phyloP scores from a whole-genome alignment of 2,888 invertebrate species.

The Lepidocyrtoides sp. region DNA sequence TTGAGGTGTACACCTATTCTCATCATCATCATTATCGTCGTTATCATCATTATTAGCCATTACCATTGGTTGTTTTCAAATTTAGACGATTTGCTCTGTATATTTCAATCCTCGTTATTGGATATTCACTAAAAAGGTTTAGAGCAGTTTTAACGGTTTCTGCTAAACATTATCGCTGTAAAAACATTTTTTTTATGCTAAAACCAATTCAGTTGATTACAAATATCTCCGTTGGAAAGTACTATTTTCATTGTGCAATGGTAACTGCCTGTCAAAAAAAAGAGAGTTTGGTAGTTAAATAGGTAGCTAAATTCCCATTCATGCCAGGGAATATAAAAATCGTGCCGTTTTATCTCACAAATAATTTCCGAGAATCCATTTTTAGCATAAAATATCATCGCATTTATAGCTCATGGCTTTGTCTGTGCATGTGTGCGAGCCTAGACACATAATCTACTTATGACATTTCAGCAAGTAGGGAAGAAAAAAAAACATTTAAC shows the following conservation, averaged over 20 bases:
- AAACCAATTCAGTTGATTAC: no score
- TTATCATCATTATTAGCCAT: background rate
- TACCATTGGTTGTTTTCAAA: background rate
- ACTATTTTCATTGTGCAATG: no score
- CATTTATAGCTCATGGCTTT: background rate
- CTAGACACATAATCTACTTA: conserved; percentile 67
- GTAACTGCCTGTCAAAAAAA: background rate
- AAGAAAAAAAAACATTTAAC: conserved; percentile 70
- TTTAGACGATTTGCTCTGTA: background rate
- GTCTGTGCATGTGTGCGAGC: conserved; percentile 5
- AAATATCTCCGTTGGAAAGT: background rate
- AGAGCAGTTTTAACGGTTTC: no score
- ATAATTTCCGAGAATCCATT: conserved; percentile 74
- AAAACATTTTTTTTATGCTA: no score
- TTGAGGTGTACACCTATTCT: conserved; percentile 23
- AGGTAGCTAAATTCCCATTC: background rate
- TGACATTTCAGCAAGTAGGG: conserved; percentile 68
- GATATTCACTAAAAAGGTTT: no score
- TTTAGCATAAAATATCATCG: conserved; percentile 59
- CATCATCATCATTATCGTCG: background rate
- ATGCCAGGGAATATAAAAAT: background rate
- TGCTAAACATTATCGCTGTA: no score
- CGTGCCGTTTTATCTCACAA: conserved; percentile 48
- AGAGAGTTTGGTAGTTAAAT: no score
- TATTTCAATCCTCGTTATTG: no score